Base-by-base conservation (phyloP, 2,888 invertebrate species). In the Teleogryllus oceanicus region DNA sequence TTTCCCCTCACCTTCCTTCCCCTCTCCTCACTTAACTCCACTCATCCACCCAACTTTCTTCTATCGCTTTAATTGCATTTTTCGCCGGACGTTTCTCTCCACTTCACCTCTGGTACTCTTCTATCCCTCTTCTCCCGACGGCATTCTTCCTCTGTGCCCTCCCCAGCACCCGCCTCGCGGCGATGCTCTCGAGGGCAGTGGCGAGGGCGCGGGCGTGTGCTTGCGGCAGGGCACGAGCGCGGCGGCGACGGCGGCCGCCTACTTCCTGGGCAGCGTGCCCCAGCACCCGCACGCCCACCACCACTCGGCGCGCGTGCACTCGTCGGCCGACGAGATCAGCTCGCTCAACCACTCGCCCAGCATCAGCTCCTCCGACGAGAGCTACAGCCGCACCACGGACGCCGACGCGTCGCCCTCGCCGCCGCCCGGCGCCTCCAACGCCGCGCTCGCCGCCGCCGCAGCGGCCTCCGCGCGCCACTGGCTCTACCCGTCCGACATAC, bases 341-440 rank as follows among this genome's bases (percentile, higher is more conserved):
- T 94, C 94, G 0, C 88, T 94, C 13, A 94, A 94, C 79, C 92
- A 94, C 84, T 94, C 94, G 11, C 94, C 94, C 0, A 94, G 94
- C 85, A 92, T 94, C 82, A 94, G 94, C 86, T 94, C 94, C 80
- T 95, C 94, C 0, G 94, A 95, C 85, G 95, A 95, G 87, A 94
- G 94, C 86, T 94, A 94, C 85, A 94, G 94, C 75, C 90, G 94
- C 83, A 94, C 94, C 8, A 94, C 94, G 0, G 93, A 94, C 85
- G 94, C 92, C 50, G 91, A 91, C 82, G 85, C 86, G 51, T 86
- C 86, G 8, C 91, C 89, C 16, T 89, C 89, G 3, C 90, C 89
- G 5, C 89, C 89, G 80, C 82, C 62, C 13, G 62, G 62, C 4
- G n/a, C 62, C 62, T 13, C 16, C 49, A 86, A 76, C 85, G 83